phyloP scores from a whole-genome alignment of 2,888 invertebrate species.

The Coenonympha glycerion region DNA sequence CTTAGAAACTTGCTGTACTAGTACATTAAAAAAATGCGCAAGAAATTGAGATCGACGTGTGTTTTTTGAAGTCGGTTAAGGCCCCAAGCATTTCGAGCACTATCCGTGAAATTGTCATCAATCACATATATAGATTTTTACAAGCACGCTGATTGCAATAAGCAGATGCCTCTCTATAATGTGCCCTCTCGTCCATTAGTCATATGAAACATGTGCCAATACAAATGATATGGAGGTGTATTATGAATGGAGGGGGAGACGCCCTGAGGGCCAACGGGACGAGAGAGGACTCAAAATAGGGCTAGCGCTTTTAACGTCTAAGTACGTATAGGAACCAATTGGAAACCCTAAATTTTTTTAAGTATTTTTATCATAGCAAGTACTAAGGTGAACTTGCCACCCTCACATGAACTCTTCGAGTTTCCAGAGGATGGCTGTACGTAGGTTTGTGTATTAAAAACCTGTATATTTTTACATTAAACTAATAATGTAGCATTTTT shows the following conservation, averaged over 20 bases:
- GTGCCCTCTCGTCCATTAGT: conserved; percentile 65
- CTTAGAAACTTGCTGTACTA: no score
- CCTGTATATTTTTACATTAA: no score
- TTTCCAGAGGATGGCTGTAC: no score
- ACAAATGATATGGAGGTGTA: conserved; percentile 72
- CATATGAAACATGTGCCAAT: conserved; percentile 76
- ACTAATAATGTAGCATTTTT: no score
- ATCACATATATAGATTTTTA: conserved; percentile 31
- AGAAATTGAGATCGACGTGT: no score
- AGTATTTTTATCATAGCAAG: no score
- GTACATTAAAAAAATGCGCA: no score
- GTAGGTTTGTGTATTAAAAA: no score
- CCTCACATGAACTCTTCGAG: not conserved
- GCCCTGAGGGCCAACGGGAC: conserved; percentile 27
- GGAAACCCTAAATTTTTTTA: no score
- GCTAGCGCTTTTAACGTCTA: not conserved
- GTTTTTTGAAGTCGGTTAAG: no score
- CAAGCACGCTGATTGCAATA: conserved; percentile 47
- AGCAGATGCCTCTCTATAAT: conserved; percentile 57
- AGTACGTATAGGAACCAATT: no score
- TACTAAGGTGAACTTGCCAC: no score
- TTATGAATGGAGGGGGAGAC: conserved; percentile 69
- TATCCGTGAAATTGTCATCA: conserved; percentile 19
- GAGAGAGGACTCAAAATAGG: conserved; percentile 21
- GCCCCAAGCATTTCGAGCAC: not conserved